phyloP scores from a whole-genome alignment of 1,140 invertebrate genomes.

The Drosophila paulistorum region DNA sequence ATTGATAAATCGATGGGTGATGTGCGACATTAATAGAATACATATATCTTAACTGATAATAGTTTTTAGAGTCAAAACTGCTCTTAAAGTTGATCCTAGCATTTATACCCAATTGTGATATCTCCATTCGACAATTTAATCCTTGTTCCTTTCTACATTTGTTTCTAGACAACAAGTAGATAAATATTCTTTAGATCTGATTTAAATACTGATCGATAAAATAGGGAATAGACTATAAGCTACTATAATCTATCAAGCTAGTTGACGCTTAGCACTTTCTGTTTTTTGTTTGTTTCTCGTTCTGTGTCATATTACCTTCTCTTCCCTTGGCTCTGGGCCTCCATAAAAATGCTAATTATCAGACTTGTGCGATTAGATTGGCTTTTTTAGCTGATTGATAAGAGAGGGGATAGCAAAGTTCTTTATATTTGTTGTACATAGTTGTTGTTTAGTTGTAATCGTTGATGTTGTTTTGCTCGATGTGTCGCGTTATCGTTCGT shows the following conservation, averaged over 20 bases:
- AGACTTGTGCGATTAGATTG: slow-evolving; percentile 59
- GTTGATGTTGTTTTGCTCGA: slow-evolving; percentile 25
- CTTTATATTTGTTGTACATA: slow-evolving; percentile 2
- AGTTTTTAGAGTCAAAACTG: too few relatives aligned
- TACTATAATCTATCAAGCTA: too few relatives aligned
- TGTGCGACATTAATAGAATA: slow-evolving; percentile 34
- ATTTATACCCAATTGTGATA: too few relatives aligned
- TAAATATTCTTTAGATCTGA: too few relatives aligned
- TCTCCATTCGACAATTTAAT: too few relatives aligned
- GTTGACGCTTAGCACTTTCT: not conserved
- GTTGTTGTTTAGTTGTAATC: slow-evolving; percentile 26
- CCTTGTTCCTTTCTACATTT: too few relatives aligned
- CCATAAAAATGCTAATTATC: slow-evolving; percentile 65
- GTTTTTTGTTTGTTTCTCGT: not conserved
- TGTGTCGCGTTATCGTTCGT: slow-evolving; percentile 61
- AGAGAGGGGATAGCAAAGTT: slow-evolving; percentile 27
- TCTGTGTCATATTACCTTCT: not conserved
- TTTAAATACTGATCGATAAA: not conserved
- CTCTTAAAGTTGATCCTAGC: too few relatives aligned
- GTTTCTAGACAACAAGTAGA: too few relatives aligned
- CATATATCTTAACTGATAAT: not conserved
- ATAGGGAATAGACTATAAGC: too few relatives aligned
- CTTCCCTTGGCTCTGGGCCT: not conserved
- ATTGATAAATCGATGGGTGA: slow-evolving; percentile 14
- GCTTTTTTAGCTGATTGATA: slow-evolving; percentile 41